Percentiles rank a stretch among this genome's conserved stretches.
These are phyloP conservation scores for Megastigmus dorsalis DNA, from an alignment of 2,888 invertebrate species.

Conservation along the genomic window DNA sequence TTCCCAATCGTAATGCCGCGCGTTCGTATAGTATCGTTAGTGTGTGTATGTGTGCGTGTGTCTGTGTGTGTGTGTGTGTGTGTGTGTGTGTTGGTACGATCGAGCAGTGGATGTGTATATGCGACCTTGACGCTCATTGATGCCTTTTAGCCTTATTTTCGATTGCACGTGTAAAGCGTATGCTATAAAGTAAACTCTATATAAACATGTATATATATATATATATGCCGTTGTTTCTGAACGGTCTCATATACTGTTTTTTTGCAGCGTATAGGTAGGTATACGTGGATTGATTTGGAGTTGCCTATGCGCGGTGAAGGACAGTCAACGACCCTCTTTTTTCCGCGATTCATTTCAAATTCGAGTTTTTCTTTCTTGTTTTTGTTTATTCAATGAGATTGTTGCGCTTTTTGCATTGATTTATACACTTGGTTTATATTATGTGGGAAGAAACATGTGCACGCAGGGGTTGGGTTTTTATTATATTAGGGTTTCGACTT, in stretches of 20 bases:
- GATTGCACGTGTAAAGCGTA: neutral
- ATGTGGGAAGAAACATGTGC: neutral
- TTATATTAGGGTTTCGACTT: neutral
- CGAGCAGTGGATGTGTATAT: too few relatives aligned
- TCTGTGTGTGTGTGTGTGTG: too few relatives aligned
- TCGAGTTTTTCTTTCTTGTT: neutral
- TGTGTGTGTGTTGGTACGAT: too few relatives aligned
- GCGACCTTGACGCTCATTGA: slow-evolving; percentile 28
- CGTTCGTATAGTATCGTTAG: too few relatives aligned
- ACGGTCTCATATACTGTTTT: too few relatives aligned
- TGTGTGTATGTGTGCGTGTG: too few relatives aligned
- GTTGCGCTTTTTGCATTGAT: neutral
- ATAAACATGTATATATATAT: neutral
- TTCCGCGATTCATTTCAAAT: too few relatives aligned
- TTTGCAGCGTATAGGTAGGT: neutral
- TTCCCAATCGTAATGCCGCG: slow-evolving; percentile 15
- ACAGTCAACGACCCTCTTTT: too few relatives aligned
- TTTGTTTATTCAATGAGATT: neutral
- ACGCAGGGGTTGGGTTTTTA: neutral
- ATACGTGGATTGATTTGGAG: neutral
- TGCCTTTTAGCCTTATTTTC: neutral
- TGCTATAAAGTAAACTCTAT: too few relatives aligned
- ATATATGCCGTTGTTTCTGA: neutral
- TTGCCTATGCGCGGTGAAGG: neutral
- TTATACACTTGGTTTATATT: neutral